Evolutionary conservation across 2,888 invertebrate genomes (phyloP).

Genomic region (Ormyrus rosae): DNA sequence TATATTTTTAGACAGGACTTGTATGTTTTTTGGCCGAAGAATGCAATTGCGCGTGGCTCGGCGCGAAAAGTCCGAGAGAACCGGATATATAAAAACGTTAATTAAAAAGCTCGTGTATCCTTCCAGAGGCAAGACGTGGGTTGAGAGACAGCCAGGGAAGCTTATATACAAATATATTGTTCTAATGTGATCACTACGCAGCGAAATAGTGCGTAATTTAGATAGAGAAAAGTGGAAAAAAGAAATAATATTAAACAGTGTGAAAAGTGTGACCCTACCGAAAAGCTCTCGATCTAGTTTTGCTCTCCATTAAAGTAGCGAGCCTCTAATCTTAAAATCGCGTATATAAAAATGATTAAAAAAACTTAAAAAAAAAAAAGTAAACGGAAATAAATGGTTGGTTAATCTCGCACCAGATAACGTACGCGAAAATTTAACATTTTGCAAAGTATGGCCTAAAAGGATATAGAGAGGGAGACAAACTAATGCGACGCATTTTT

Average conservation of each 20-base stretch:
- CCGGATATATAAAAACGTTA: constrained; percentile 31
- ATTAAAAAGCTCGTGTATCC: constrained; percentile 53
- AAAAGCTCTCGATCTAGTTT: constrained; percentile 57
- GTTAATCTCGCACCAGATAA: constrained; percentile 25
- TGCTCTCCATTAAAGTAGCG: constrained; percentile 57
- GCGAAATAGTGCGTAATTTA: constrained; percentile 57
- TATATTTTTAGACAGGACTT: constrained; percentile 69
- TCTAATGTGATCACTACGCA: constrained; percentile 56
- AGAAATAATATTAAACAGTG: constrained; percentile 16
- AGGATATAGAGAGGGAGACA: constrained; percentile 13
- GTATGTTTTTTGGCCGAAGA: constrained; percentile 64
- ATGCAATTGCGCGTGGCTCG: constrained; percentile 54
- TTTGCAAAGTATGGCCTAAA: constrained; percentile 52
- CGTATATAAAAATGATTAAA: constrained; percentile 43
- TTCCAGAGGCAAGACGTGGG: constrained; percentile 57
- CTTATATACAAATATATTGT: constrained; percentile 62
- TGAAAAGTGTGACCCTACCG: constrained; percentile 46
- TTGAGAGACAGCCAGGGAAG: constrained; percentile 58
- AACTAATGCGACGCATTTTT: constrained; percentile 30
- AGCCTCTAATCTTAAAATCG: constrained; percentile 51
- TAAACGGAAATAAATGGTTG: constrained; percentile 8
- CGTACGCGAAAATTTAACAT: constrained; percentile 34
- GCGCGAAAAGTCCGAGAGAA: constrained; percentile 47
- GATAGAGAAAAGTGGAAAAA: constrained; percentile 35
- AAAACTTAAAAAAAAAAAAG: constrained; percentile 20